Evolutionary conservation across 2,888 invertebrate species (phyloP), one percentile per base, ranked within the genome.

Genomic region (Dicranocentrus wangi): DNA sequence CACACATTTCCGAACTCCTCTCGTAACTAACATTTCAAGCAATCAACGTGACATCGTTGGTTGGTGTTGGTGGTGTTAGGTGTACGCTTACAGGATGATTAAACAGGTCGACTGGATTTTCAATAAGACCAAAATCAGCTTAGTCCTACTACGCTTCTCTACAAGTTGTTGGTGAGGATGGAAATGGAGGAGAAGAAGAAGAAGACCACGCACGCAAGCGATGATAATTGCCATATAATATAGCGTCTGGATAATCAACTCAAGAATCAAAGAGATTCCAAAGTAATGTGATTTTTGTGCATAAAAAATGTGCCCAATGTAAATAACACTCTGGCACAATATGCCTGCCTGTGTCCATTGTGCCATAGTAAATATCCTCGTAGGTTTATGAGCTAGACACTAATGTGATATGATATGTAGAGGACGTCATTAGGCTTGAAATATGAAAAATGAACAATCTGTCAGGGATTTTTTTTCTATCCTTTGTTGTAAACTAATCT

Each of bases 41-140:
- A 76, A 60, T 76, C 76, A 69, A 58, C 61, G 27, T 28, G 28
- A 75, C 75, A 66, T 25, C 66, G 19, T 60, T 32, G 17, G 66
- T 58, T n/a, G n/a, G n/a, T n/a, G n/a, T n/a, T n/a, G n/a, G n/a
- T n/a, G n/a, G n/a, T n/a, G n/a, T n/a, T n/a, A n/a, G n/a, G n/a
- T n/a, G n/a, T n/a, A n/a, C n/a, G n/a, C n/a, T 60, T 42, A 60
- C 39, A 25, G 69, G 69, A 76, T 43, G 68, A 76, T 76, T 76
- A 69, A 25, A 25, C 25, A 10, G n/a, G 61, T 61, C 71, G 55
- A 25, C 58, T 58, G 19, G 21, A 23, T 19, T 58, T 39, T n/a
- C n/a, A n/a, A n/a, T n/a, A n/a, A n/a, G n/a, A n/a, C n/a, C n/a
- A 39, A 39, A 13, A 39, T 8, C 39, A 39, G 7, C 13, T 39